Base-by-base conservation (phyloP, 2,113 vertebrate genomes). In the Brachypteracias leptosomus region DNA sequence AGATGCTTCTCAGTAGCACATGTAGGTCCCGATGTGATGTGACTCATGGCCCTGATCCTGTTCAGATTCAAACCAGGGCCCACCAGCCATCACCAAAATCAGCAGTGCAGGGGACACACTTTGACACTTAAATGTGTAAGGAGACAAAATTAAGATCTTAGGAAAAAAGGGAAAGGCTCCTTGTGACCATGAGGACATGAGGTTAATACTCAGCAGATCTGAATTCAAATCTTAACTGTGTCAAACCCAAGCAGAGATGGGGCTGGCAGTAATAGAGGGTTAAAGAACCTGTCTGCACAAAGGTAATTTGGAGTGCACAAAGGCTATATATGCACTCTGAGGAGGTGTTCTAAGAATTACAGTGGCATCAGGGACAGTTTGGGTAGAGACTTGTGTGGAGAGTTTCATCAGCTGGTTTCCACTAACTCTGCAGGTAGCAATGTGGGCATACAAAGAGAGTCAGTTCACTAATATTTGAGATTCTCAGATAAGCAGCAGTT, bases 1-100 rank as follows among this genome's bases (percentile, higher is more conserved):
- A 85, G 36, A 4, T 12, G 31, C 25, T 81, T 77, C 55, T 36
- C 55, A 66, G 88, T 4, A 85, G 62, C 54, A 35, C 21, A 15
- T 0, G 1, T 8, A 29, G 12, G 5, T 54, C 49, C 51, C 31
- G 36, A 5, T 12, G 2, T 0, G 18, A 29, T 2, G 29, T 46
- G 72, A 18, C 36, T 40, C 8, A 26, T 3, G 21, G n/a, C 22
- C 62, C 36, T 21, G 16, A 25, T 44, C n/a, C 76, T 15, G 10
- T 44, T 57, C 31, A 19, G 51, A 7, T 29, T 42, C 38, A 13
- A 72, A 71, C 15, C 65, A 55, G 44, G 49, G 6, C 36, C 78
- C 49, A 44, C 7, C 1, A 1, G 24, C n/a, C 75, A 38, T 3
- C 14, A 17, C 71, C 15, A 47, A 20, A 71, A 74, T 25, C 51